Evolutionary conservation across 2,888 invertebrate genomes (phyloP), one percentile per base, ranked within the genome.

Genomic region (Mythimna vitellina): DNA sequence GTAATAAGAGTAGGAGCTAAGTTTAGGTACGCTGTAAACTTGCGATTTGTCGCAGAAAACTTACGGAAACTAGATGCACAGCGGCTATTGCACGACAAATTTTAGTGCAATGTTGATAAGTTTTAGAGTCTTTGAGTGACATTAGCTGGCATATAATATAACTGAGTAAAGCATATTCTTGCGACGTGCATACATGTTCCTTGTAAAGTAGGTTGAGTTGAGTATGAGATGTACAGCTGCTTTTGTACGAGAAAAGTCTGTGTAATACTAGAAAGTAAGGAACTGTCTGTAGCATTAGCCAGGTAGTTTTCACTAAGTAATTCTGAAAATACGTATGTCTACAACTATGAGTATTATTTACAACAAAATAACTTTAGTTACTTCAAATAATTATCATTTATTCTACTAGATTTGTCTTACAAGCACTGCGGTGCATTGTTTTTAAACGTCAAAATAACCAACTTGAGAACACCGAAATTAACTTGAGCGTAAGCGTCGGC

Each of bases 41-140:
- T 73, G 76, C 79, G 86, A 87, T 81, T 81, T 76, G 84, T 75
- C 80, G 82, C 70, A 68, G 35, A 64, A 82, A 71, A 66, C 35
- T 61, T 65, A 56, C n/a, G 20, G 32, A 42, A 64, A 20, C 65
- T 65, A 61, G 64, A 25, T 32, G 25, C 46, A n/a, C n/a, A 3
- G 17, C 9, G 12, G 63, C 17, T 66, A 67, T 76, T 65, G 9
- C 22, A 25, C 32, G 54, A 64, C 35, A 61, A 79, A 49, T 63
- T 7, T 10, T 8, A 58, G n/a, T 46, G 29, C 60, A n/a, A 20
- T 29, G 20, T 20, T 58, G 17, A 12, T 12, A 35, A 25, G 35
- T 62, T 29, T 54, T 17, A 49, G 20, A 6, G 17, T 25, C 20
- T 29, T 53, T 54, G 25, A 54, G 22, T 54, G 53, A 25, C 25